Evolutionary conservation across 1,140 invertebrate species (phyloP).

Genomic region (Drosophila ambigua): DNA sequence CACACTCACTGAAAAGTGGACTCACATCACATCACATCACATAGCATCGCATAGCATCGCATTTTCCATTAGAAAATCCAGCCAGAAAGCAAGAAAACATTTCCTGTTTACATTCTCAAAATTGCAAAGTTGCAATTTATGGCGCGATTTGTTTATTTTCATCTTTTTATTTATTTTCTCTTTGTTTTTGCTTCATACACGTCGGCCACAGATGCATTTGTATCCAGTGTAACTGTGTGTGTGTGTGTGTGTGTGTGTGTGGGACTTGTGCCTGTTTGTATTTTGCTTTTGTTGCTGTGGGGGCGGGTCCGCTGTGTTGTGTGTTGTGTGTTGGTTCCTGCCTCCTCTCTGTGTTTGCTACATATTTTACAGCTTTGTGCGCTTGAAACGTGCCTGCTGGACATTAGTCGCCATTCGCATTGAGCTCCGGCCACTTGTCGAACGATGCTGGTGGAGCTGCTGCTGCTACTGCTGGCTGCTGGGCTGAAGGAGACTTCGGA

Average conservation of each 20-base stretch:
- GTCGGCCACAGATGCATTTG: constrained; percentile 32
- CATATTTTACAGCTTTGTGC: constrained; percentile 72
- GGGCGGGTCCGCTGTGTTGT: constrained; percentile 4
- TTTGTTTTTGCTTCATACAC: constrained; percentile 37
- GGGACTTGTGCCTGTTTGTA: constrained; percentile 2
- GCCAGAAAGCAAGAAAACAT: constrained; percentile 62
- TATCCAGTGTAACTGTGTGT: background rate
- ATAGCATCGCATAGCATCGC: constrained; percentile 3
- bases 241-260: constrained; percentile 5
- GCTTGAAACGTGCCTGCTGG: constrained; percentile 69
- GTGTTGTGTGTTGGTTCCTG: background rate
- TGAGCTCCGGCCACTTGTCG: constrained; percentile 38
- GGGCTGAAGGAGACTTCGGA: background rate
- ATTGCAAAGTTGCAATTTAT: constrained; percentile 77
- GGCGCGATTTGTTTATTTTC: constrained; percentile 66
- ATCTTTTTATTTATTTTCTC: constrained; percentile 12
- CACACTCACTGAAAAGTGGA: constrained; percentile 1
- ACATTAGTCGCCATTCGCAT: constrained; percentile 69
- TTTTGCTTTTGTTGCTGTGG: constrained; percentile 28
- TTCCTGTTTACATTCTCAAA: constrained; percentile 77
- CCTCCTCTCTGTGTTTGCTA: constrained; percentile 27
- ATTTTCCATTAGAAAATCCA: constrained; percentile 25
- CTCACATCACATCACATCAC: constrained; percentile 15
- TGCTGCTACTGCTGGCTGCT: background rate
- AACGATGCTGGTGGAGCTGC: background rate